Evolutionary conservation across 1,140 invertebrate species (phyloP).

Genomic region (Whitmania pigra): DNA sequence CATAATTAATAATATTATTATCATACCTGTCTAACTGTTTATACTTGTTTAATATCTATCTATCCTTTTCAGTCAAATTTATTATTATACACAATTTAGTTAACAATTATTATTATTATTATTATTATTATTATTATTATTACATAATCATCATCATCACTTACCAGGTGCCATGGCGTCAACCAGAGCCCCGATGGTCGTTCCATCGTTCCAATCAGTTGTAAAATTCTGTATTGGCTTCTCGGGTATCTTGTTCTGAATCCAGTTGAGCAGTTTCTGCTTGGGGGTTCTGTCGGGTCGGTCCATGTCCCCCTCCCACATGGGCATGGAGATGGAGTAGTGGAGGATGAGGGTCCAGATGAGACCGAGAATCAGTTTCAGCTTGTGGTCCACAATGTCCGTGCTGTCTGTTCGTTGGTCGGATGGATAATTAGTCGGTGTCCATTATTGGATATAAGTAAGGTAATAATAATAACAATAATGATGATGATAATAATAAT

Average conservation of each 20-base stretch:
- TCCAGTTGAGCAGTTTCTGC: conserved; percentile 77
- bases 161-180: conserved; percentile 64
- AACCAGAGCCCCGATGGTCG: conserved; percentile 76
- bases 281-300: conserved; percentile 55
- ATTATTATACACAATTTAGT: too few species aligned
- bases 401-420: conserved; percentile 43
- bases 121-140: too few species aligned
- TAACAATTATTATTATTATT: too few species aligned
- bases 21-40: too few species aligned
- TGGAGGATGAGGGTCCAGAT: conserved; percentile 92
- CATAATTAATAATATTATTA: too few species aligned
- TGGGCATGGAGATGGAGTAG: conserved; percentile 86
- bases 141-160: neutral
- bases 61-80: too few species aligned
- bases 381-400: conserved; percentile 79
- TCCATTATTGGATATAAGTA: neutral
- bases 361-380: conserved; percentile 80
- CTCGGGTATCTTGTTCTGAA: conserved; percentile 63
- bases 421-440: too few species aligned
- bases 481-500: too few species aligned
- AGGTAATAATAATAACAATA: too few species aligned
- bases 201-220: conserved; percentile 81
- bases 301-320: conserved; percentile 55
- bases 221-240: conserved; percentile 81
- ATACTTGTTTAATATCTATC: too few species aligned